Percentiles rank a stretch among this genome's conserved stretches.
These are phyloP conservation scores for Stegodyphus mimosarum DNA, from an alignment of 1,140 invertebrate species.

Conservation along the genomic window DNA sequence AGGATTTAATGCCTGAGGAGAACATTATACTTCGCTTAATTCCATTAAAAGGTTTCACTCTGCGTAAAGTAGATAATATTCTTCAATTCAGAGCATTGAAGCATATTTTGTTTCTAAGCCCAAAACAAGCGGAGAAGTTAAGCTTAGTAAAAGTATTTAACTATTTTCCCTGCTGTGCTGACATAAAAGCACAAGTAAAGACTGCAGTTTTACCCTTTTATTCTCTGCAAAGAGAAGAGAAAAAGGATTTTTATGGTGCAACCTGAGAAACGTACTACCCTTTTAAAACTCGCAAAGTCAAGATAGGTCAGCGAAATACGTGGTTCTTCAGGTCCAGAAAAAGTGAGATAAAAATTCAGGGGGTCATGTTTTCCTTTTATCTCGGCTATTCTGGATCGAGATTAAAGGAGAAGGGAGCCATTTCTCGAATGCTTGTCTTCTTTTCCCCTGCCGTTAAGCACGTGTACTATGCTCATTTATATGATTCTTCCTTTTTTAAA, in stretches of 20 bases:
- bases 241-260: slow-evolving; percentile 12
- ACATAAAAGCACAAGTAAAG: slow-evolving; percentile 23
- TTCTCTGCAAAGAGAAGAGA: background rate
- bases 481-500: background rate
- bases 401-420: slow-evolving; percentile 32
- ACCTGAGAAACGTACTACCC: slow-evolving; percentile 29
- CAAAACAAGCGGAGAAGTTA: too few relatives aligned
- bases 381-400: slow-evolving; percentile 28
- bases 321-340: slow-evolving; percentile 5
- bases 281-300: slow-evolving; percentile 48
- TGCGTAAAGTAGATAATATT: too few relatives aligned
- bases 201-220: slow-evolving; percentile 33
- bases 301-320: slow-evolving; percentile 50
- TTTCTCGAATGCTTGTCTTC: slow-evolving; percentile 29
- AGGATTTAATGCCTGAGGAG: too few relatives aligned
- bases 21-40: too few relatives aligned
- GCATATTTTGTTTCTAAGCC: too few relatives aligned
- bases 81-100: too few relatives aligned
- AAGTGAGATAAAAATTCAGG: slow-evolving; percentile 43
- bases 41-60: too few relatives aligned
- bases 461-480: slow-evolving; percentile 46
- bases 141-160: too few relatives aligned
- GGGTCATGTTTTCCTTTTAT: slow-evolving; percentile 52
- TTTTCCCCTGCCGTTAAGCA: slow-evolving; percentile 2
- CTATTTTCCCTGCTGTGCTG: too few relatives aligned